Conservation (phyloP, 2,888 invertebrate genomes). For the Lasioglossum morio region DNA sequence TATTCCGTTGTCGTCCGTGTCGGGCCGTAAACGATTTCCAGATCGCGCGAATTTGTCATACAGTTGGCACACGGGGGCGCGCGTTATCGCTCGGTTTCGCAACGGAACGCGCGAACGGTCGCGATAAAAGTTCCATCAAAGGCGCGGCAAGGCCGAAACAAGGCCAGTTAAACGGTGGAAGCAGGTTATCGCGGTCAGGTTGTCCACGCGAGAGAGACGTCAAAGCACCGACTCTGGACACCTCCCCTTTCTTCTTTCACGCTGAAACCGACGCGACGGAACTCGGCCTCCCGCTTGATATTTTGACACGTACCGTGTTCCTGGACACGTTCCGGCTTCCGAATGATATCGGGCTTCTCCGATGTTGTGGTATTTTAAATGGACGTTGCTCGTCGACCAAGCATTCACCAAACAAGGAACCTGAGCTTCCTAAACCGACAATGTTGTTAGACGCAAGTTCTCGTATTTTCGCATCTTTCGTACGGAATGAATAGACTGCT, state of each 20-base stretch:
- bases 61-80: conserved; percentile 22
- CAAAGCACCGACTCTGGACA: not conserved
- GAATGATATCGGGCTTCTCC: not conserved
- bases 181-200: not conserved
- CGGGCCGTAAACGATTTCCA: conserved; percentile 41
- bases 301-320: not conserved
- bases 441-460: not conserved
- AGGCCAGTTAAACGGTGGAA: not conserved
- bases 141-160: not conserved
- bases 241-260: not conserved
- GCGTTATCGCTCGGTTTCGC: conserved; percentile 14
- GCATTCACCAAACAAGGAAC: not conserved
- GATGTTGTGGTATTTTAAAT: not conserved
- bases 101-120: not conserved
- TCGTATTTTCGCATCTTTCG: not conserved
- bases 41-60: conserved; percentile 55
- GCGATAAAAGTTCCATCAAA: conserved; percentile 8
- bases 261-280: not conserved
- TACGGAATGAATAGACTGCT: no score
- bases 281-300: not conserved
- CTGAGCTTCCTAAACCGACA: no score
- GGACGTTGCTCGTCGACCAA: not conserved
- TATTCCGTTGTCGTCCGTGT: conserved; percentile 17
- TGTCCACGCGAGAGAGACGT: not conserved
- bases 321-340: not conserved